These are phyloP conservation scores for Salticus scenicus DNA, from an alignment of 2,888 invertebrate species.

Conservation along the genomic window DNA sequence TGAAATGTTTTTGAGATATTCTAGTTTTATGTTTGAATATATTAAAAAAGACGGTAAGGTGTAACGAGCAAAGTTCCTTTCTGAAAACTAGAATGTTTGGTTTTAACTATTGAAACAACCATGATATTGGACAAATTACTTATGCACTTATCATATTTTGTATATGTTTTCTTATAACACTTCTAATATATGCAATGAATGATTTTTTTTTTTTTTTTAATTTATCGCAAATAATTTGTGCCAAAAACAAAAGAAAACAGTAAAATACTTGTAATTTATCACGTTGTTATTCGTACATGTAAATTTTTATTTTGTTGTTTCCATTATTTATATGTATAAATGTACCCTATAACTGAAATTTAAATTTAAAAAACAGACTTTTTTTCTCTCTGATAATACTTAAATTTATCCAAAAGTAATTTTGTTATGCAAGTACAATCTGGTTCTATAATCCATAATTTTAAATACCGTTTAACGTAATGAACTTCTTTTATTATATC, in stretches of 20 bases:
- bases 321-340: background rate
- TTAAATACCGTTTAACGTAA: no score
- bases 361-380: no score
- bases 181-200: background rate
- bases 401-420: no score
- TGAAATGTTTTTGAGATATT: conserved; percentile 5
- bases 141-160: conserved; percentile 14
- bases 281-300: background rate
- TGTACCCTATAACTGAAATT: no score
- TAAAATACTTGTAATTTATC: background rate
- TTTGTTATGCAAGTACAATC: no score
- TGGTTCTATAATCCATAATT: no score
- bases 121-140: background rate
- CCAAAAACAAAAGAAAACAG: no score
- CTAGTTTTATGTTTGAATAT: background rate
- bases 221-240: background rate
- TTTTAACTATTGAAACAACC: background rate
- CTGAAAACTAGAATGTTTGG: background rate
- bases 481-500: no score
- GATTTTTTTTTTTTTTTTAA: background rate
- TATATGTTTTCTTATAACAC: background rate
- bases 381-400: no score
- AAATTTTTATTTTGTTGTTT: background rate
- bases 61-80: background rate
- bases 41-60: background rate